phyloP scores from a whole-genome alignment of 2,797 vertebrate genomes.

The Pangasius larnaudii region DNA sequence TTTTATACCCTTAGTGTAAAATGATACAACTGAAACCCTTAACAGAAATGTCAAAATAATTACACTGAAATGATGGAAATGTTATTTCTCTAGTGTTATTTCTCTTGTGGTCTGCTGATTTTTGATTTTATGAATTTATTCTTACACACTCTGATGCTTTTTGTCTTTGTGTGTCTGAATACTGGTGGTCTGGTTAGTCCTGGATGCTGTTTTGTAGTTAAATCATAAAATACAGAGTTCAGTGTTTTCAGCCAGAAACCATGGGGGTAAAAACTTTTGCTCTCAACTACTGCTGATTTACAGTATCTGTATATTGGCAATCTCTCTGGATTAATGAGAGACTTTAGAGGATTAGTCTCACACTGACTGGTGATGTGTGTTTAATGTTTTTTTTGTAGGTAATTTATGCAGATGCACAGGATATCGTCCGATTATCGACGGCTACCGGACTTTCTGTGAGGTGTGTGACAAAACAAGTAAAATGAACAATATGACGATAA shows the following conservation, averaged over 20 bases:
- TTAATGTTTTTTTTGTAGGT: slow-evolving; percentile 38
- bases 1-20: not conserved
- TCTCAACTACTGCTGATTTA: not conserved
- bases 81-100: no score
- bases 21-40: not conserved
- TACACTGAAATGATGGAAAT: no score
- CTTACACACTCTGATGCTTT: no score
- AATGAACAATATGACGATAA: not conserved
- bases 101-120: no score
- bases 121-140: no score
- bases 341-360: not conserved
- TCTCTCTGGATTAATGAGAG: not conserved
- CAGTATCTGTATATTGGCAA: not conserved
- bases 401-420: slow-evolving; percentile 65
- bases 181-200: not conserved
- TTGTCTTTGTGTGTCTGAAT: no score
- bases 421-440: slow-evolving; percentile 62
- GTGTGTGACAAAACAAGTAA: slow-evolving; percentile 39
- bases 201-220: not conserved
- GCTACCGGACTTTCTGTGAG: slow-evolving; percentile 62
- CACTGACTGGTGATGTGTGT: not conserved
- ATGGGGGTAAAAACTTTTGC: not conserved
- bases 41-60: no score
- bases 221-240: not conserved
- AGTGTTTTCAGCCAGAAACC: not conserved